Conservation (phyloP, 2,888 invertebrate genomes). For the Lithophane ornitopus region DNA sequence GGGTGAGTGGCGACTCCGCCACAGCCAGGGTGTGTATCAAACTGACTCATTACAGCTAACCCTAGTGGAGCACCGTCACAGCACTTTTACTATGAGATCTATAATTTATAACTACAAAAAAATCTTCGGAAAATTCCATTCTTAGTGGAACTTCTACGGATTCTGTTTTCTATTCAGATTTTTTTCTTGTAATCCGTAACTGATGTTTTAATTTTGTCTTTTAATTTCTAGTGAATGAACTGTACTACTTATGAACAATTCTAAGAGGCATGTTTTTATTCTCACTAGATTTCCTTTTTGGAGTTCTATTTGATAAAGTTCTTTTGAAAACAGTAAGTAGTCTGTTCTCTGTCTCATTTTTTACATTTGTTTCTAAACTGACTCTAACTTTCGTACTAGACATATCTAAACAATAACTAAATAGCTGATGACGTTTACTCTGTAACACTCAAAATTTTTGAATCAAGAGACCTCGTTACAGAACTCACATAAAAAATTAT, state of each 20-base stretch:
- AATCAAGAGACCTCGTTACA: background rate
- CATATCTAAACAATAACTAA: slow-evolving; percentile 9
- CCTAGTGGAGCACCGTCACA: slow-evolving; percentile 88
- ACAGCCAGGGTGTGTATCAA: slow-evolving; percentile 96
- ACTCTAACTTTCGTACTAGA: background rate
- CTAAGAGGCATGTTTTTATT: slow-evolving; percentile 44
- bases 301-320: background rate
- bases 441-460: background rate
- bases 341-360: slow-evolving; percentile 6
- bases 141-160: background rate
- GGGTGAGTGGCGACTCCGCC: slow-evolving; percentile 97
- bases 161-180: background rate
- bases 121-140: background rate
- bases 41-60: slow-evolving; percentile 86
- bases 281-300: slow-evolving; percentile 29
- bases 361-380: background rate
- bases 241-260: slow-evolving; percentile 5
- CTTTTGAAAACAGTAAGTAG: slow-evolving; percentile 24
- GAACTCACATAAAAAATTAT: slow-evolving; percentile 73
- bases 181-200: background rate
- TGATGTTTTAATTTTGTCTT: slow-evolving; percentile 14
- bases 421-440: slow-evolving; percentile 3
- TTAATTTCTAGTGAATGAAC: slow-evolving; percentile 36
- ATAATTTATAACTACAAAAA: slow-evolving; percentile 73
- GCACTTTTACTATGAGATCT: slow-evolving; percentile 86